These are phyloP conservation scores for Palaemon carinicauda DNA, from an alignment of 1,140 invertebrate genomes.

Conservation along the genomic window DNA sequence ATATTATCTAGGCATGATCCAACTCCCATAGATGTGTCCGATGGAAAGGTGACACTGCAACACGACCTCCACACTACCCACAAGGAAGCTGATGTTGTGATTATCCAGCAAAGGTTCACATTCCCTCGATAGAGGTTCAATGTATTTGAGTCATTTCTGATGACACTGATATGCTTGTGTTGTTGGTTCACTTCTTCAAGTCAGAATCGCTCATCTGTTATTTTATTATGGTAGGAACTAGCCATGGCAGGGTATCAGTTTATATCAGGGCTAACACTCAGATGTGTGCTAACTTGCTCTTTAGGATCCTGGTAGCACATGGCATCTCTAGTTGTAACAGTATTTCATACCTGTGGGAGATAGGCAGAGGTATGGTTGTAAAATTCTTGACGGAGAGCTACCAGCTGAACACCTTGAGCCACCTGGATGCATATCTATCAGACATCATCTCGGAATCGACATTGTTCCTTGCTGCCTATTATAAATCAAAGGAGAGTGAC, in stretches of 20 bases:
- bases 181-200: background rate
- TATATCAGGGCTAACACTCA: background rate
- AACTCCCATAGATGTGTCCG: no score
- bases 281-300: background rate
- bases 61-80: background rate
- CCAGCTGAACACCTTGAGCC: background rate
- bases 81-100: background rate
- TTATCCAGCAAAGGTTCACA: background rate
- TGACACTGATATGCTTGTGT: background rate
- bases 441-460: background rate
- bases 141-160: no score
- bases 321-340: no score
- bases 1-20: no score
- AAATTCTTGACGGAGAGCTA: background rate
- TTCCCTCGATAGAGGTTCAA: background rate
- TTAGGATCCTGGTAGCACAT: background rate
- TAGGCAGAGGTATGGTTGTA: no score
- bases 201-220: background rate
- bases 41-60: no score
- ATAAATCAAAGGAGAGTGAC: background rate
- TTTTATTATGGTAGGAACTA: no score
- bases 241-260: background rate
- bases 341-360: no score
- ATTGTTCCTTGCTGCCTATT: background rate
- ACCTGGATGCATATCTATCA: background rate